Base-by-base conservation (phyloP, 2,888 invertebrate species). In the Leucophenga montana region DNA sequence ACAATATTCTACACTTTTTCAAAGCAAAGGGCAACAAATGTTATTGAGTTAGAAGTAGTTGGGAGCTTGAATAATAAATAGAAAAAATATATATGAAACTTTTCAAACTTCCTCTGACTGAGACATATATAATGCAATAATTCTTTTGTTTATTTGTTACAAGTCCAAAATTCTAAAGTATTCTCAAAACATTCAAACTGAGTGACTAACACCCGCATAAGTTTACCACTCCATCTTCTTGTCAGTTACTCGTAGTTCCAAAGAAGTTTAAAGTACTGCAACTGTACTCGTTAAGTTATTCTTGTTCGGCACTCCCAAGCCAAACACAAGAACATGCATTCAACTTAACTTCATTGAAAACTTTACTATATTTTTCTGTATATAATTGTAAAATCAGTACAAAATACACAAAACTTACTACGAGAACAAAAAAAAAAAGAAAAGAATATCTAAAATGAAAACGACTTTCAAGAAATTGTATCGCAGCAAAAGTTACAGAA, bases 321-420 rank as follows among this genome's bases (percentile, higher is more conserved):
- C 27, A 27, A 16, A 18, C 50, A 50, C 13, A 13, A 18, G 50
- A 50, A 59, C 56, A 56, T 56, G 56, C 20, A 59, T 6, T n/a
- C n/a, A 59, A 59, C 27, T 59, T 59, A n/a, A 59, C 59, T 59
- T 27, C 59, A n/a, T 59, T 59, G 33, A 9, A 33, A 59, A 59
- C 14, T 33, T 59, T 59, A 59, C 33, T 59, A 33, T 33, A 59
- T 59, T 59, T 33, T 33, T 31, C 33, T 33, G 22, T 33, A 59
- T 59, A 59, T 59, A 59, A 59, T 59, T 59, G 59, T 59, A 33
- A 59, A 59, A 59, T 59, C 59, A 59, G 31, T 33, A 59, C n/a
- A 59, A 59, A 33, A 59, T 27, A 11, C 14, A 33, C 3, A 59
- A 33, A 39, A 39, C 39, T 39, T 39, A 11, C 14, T n/a, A 33